A percentile compares a stretch with the other conserved stretches of the same genome.
Conservation (phyloP, 2,888 invertebrate genomes). For the Panorpa germanica region DNA sequence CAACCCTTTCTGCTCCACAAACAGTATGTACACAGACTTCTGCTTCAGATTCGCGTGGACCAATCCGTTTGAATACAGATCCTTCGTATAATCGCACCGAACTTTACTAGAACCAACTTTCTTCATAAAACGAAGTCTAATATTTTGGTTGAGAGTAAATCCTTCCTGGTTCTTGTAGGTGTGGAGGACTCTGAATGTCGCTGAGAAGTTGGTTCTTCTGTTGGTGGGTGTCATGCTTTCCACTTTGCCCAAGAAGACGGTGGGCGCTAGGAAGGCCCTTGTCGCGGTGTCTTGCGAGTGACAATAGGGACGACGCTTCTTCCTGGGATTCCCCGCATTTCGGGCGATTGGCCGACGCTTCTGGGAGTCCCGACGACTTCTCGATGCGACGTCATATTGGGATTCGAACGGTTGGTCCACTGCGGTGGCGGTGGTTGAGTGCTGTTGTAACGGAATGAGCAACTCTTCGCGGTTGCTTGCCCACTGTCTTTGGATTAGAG, state of each 20-base stretch:
- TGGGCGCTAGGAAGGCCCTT: conserved; percentile 41
- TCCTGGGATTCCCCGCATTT: too few species aligned
- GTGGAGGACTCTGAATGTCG: conserved; percentile 42
- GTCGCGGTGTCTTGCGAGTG: conserved; percentile 41
- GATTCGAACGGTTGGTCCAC: too few species aligned
- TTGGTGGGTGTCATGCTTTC: conserved; percentile 37
- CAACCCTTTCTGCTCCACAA: conserved; percentile 23
- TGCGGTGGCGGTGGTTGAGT: too few species aligned
- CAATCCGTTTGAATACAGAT: conserved; percentile 23
- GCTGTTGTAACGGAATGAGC: too few species aligned
- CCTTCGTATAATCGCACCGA: too few species aligned
- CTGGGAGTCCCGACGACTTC: too few species aligned
- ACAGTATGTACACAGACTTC: conserved; percentile 22
- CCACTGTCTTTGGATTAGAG: too few species aligned
- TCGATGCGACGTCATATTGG: too few species aligned
- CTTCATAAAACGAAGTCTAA: conserved; percentile 22
- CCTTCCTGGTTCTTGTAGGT: conserved; percentile 37
- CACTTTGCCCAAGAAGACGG: conserved; percentile 45
- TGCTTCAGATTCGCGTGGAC: conserved; percentile 22
- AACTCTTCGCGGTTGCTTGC: too few species aligned
- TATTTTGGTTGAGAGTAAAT: conserved; percentile 19
- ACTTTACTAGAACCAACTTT: conserved; percentile 21
- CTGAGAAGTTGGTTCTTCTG: conserved; percentile 37
- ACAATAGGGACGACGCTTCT: conserved; percentile 26
- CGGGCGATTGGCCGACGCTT: too few species aligned